Evolutionary conservation across 2,888 invertebrate genomes (phyloP), one percentile per base, ranked within the genome.

Genomic region (Mesochorus sp.): DNA sequence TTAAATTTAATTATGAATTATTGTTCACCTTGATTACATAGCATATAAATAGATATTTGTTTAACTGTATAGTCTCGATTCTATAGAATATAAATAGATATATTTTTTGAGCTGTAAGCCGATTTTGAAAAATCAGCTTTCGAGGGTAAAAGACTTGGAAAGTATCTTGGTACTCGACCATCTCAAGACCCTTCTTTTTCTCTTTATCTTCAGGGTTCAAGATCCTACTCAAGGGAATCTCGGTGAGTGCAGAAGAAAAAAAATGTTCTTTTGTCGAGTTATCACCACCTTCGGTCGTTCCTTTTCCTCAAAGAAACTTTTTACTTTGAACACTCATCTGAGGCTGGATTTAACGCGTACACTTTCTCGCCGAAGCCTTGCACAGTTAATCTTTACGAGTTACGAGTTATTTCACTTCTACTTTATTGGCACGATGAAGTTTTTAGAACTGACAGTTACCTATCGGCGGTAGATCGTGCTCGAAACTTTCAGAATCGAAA

Each of bases 371-470:
- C 19, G 8, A 8, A n/a, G 8, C 37, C 49, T 42, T 31, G 19
- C 53, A 17, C 14, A 34, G 73, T 78, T 78, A 78, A 78, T 77
- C 64, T 68, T 64, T 34, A 19, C 57, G 57, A 57, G 68, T 42
- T 37, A 70, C 31, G 55, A 67, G 57, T 59, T 64, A 68, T 68
- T 77, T 73, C 42, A 73, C 73, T 57, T 68, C 77, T 39, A 62
- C 62, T 77, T 77, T 73, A 73, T 68, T 51, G 67, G 21, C 53
- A 55, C 26, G 6, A 34, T 47, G 61, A 72, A 53, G 57, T 72
- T 62, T 53, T 31, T 17, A 24, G 39, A 17, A 47, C 39, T 28
- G 42, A 14, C 14, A 6, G 53, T 44, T 34, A 34, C 12, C 44
- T 44, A 19, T 28, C 44, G 44, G 19, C 49, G 14, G 34, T 53